Evolutionary conservation across 2,113 vertebrate species (phyloP).

Genomic region (Mormoops blainvillei): DNA sequence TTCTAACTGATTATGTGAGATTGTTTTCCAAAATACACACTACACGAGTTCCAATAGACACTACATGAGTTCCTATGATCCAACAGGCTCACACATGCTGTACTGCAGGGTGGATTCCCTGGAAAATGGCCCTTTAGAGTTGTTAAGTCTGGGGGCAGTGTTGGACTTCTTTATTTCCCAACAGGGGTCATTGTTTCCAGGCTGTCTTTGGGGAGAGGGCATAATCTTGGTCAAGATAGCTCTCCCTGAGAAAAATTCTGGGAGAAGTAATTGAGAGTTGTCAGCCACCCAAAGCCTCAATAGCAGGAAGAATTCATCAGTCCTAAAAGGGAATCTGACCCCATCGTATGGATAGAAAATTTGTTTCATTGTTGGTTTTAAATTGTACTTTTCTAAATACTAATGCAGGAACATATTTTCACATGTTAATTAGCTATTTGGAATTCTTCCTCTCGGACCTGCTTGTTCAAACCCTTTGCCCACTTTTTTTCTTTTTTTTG

Average conservation of each 20-base stretch:
- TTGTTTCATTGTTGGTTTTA: background rate
- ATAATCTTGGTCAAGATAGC: background rate
- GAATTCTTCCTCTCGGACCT: background rate
- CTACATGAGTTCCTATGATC: background rate
- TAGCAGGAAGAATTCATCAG: background rate
- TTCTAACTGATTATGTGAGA: background rate
- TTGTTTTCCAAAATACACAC: background rate
- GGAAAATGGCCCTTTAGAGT: background rate
- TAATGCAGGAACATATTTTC: background rate
- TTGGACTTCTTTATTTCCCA: background rate
- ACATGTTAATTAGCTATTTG: background rate
- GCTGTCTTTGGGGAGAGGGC: background rate
- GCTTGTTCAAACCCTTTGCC: background rate
- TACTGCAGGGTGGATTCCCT: background rate
- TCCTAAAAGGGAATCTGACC: background rate
- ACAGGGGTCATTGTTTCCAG: background rate
- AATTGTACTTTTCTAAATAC: background rate
- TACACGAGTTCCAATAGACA: background rate
- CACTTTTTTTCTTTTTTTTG: background rate
- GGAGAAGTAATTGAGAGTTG: background rate
- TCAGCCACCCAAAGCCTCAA: background rate
- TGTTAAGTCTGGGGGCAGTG: background rate
- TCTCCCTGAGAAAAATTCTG: conserved; percentile 7
- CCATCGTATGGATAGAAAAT: background rate
- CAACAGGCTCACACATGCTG: background rate